phyloP scores from a whole-genome alignment of 2,797 vertebrate genomes.

The Bradypodion ventrale region DNA sequence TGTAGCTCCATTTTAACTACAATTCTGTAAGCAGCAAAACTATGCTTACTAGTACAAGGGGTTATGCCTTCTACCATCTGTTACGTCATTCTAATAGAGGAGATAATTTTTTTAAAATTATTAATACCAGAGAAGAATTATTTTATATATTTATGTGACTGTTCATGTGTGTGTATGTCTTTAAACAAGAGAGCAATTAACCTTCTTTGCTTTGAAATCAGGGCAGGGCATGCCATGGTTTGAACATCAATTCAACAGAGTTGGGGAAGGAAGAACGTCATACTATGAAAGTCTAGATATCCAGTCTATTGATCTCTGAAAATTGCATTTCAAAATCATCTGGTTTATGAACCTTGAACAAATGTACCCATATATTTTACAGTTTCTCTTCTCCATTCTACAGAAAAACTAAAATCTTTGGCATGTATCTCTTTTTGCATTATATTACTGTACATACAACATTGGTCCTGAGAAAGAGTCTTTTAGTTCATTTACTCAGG shows the following conservation, averaged over 20 bases:
- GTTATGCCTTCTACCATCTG: not conserved
- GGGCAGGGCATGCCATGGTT: not conserved
- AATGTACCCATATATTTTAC: not conserved
- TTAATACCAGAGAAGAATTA: not conserved
- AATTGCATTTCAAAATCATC: not conserved
- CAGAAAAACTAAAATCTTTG: not conserved
- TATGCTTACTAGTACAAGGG: not conserved
- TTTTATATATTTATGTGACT: not conserved
- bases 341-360: not conserved
- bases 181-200: not conserved
- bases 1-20: not conserved
- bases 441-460: too few relatives aligned
- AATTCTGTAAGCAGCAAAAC: not conserved
- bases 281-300: not conserved
- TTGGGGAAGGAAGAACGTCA: not conserved
- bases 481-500: too few relatives aligned
- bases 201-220: not conserved
- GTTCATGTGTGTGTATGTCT: too few relatives aligned
- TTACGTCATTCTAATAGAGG: not conserved
- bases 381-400: not conserved
- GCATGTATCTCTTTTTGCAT: too few relatives aligned
- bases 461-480: too few relatives aligned
- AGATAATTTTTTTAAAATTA: not conserved
- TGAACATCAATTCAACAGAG: too few relatives aligned
- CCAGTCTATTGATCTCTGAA: not conserved